phyloP scores from a whole-genome alignment of 2,888 invertebrate species.

The Muschampia plurimacula region DNA sequence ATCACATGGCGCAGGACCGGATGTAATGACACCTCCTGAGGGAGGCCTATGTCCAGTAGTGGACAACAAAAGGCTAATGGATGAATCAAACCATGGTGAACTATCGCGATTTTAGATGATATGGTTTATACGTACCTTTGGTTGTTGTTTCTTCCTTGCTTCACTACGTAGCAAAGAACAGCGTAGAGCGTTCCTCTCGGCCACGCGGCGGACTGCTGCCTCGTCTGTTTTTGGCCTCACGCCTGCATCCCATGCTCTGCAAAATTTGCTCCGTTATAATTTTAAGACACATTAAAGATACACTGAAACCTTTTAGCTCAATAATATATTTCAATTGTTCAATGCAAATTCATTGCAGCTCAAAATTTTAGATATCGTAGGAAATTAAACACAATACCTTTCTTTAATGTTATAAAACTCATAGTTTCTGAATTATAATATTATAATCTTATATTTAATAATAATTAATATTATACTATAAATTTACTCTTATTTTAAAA shows the following conservation, averaged over 20 bases:
- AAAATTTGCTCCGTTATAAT: background rate
- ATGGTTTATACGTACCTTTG: slow-evolving; percentile 60
- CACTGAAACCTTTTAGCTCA: no score
- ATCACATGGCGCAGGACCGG: no score
- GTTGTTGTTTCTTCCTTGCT: slow-evolving; percentile 81
- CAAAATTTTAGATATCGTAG: background rate
- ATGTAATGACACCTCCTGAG: no score
- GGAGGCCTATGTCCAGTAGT: no score
- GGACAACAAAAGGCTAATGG: no score
- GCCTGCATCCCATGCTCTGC: slow-evolving; percentile 82
- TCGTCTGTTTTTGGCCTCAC: slow-evolving; percentile 86
- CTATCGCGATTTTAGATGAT: no score
- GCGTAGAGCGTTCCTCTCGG: slow-evolving; percentile 93
- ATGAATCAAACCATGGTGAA: no score
- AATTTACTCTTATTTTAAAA: no score
- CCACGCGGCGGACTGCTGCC: slow-evolving; percentile 90
- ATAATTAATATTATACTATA: no score
- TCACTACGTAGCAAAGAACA: slow-evolving; percentile 92
- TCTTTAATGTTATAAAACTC: background rate
- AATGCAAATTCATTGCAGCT: no score
- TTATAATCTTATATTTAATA: no score
- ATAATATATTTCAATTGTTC: no score
- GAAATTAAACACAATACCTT: background rate
- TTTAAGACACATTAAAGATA: background rate
- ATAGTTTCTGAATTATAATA: background rate